Percentiles rank a stretch among this genome's conserved stretches.
phyloP scores from a whole-genome alignment of 2,113 vertebrate genomes.

The Scartelaos histophorus region DNA sequence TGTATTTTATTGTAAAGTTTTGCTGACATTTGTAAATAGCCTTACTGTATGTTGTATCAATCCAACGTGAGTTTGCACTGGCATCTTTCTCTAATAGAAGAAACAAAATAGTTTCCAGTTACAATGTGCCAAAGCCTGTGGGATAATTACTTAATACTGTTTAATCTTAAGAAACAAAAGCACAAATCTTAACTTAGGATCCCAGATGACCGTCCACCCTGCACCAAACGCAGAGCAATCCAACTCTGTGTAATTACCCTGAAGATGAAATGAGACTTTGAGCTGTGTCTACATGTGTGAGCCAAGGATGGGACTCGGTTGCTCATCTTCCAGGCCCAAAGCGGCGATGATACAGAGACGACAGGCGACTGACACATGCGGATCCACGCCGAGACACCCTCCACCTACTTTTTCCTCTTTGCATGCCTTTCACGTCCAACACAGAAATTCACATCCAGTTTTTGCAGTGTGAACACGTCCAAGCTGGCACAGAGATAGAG shows the following conservation, averaged over 20 bases:
- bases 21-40: slow-evolving; percentile 50
- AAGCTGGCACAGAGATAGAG: slow-evolving; percentile 68
- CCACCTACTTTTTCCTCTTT: slow-evolving; percentile 61
- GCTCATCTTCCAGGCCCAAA: slow-evolving; percentile 40
- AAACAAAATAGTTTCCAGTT: slow-evolving; percentile 59
- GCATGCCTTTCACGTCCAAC: slow-evolving; percentile 69
- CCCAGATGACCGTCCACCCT: slow-evolving; percentile 6
- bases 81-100: slow-evolving; percentile 61
- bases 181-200: slow-evolving; percentile 27
- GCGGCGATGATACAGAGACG: slow-evolving; percentile 43
- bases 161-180: slow-evolving; percentile 48
- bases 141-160: slow-evolving; percentile 54
- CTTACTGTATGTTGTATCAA: slow-evolving; percentile 60
- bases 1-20: neutral
- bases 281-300: slow-evolving; percentile 40
- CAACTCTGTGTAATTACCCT: slow-evolving; percentile 39
- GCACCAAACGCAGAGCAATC: slow-evolving; percentile 30
- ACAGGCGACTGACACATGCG: slow-evolving; percentile 56
- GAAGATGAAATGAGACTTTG: slow-evolving; percentile 42
- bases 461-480: slow-evolving; percentile 70
- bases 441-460: slow-evolving; percentile 65
- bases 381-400: slow-evolving; percentile 61
- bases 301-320: slow-evolving; percentile 28
- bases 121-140: slow-evolving; percentile 38
- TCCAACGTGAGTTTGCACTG: slow-evolving; percentile 58